Evolutionary conservation across 2,113 vertebrate genomes (phyloP), one percentile per base, ranked within the genome.

Genomic region (Malurus elegans): DNA sequence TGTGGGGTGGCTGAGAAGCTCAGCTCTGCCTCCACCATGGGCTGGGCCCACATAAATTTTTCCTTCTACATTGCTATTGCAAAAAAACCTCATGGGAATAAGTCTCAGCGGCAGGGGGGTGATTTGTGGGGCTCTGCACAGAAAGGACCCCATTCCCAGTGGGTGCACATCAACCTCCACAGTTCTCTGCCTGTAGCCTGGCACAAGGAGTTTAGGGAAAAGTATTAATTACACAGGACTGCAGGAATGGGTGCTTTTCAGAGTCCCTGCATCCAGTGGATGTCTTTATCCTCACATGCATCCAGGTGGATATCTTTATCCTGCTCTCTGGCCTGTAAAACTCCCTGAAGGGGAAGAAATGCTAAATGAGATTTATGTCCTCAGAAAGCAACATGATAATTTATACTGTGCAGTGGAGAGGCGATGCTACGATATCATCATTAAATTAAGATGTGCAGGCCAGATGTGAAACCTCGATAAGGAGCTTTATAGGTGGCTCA

Each of bases 391-490:
- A 82, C 0, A 66, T 88, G 94, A 66, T 97, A 95, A 96, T 97
- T 93, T 95, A 92, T 61, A 90, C 95, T 91, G 79, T 85, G 90
- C 84, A 66, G 79, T 16, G 42, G 65, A 94, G 90, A 95, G 86
- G 54, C 78, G 79, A 42, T 88, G 81, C 86, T 97, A 84, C 95
- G 61, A 28, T 95, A 90, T 88, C 82, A 85, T 92, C 96, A 86
- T 95, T 96, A 96, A 95, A 97, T 96, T 94, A 94, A 82, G 96
- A 93, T 90, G 93, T 66, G 34, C 58, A 24, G 84, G 79, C 90
- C 96, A 96, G 97, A 96, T 97, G 95, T 92, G 95, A 73, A 67
- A 50, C 79, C 69, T 86, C 38, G 91, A 95, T 97, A 96, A 93
- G 3, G 31, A 93, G 79, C 84, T 93, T 95, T 95, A 91, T 48